Evolutionary conservation across 2,888 invertebrate species (phyloP).

Genomic region (Trilocha varians): DNA sequence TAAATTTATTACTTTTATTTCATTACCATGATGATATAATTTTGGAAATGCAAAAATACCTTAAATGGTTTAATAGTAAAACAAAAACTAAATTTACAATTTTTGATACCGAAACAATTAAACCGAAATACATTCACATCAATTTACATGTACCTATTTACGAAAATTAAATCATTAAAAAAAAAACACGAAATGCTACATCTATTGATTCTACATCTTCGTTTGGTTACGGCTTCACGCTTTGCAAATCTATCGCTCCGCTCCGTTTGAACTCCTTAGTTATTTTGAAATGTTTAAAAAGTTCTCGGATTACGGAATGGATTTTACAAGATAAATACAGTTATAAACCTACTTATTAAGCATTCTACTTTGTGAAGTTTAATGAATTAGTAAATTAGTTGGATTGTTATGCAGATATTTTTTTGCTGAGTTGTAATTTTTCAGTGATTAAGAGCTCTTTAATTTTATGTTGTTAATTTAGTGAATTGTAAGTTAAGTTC

Average conservation of each 20-base stretch:
- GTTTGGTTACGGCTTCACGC: slow-evolving; percentile 50
- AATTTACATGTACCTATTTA: too few relatives aligned
- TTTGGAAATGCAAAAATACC: too few relatives aligned
- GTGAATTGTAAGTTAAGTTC: too few relatives aligned
- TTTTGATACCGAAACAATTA: too few relatives aligned
- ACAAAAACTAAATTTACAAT: too few relatives aligned
- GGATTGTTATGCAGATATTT: not conserved
- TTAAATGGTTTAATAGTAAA: too few relatives aligned
- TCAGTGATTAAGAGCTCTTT: not conserved
- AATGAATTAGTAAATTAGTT: not conserved
- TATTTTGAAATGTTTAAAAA: slow-evolving; percentile 54
- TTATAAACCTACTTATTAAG: slow-evolving; percentile 16
- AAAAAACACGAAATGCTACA: too few relatives aligned
- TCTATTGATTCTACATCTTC: slow-evolving; percentile 22
- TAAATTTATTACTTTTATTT: too few relatives aligned
- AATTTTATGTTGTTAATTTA: too few relatives aligned
- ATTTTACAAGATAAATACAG: slow-evolving; percentile 38
- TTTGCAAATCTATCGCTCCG: slow-evolving; percentile 44
- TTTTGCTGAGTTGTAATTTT: not conserved
- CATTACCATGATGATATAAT: too few relatives aligned
- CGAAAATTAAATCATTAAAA: too few relatives aligned
- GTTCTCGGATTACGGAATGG: slow-evolving; percentile 41
- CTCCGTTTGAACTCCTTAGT: slow-evolving; percentile 51
- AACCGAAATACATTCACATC: too few relatives aligned
- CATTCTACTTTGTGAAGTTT: not conserved